Percentiles rank a stretch among this genome's conserved stretches.
phyloP scores from a whole-genome alignment of 2,797 vertebrate species.

The Psittacula derbiana region DNA sequence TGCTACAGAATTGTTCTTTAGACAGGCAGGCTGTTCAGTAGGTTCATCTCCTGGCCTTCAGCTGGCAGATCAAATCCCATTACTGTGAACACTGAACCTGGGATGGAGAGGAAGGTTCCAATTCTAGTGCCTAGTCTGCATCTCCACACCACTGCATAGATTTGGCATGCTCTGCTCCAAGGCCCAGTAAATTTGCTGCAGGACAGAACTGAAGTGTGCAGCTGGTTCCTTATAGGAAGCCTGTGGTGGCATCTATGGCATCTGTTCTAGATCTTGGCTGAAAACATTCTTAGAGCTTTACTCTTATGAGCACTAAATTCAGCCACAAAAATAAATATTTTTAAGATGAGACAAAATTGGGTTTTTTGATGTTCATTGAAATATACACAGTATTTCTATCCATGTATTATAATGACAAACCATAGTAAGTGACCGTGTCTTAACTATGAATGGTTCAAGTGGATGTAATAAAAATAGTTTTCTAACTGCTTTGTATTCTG shows the following conservation, averaged over 20 bases:
- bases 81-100: slow-evolving; percentile 5
- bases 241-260: slow-evolving; percentile 16
- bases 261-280: slow-evolving; percentile 57
- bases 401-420: slow-evolving; percentile 79
- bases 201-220: slow-evolving; percentile 43
- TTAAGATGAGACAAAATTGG: slow-evolving; percentile 66
- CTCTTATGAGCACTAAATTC: slow-evolving; percentile 70
- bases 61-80: slow-evolving; percentile 30
- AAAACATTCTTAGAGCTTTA: slow-evolving; percentile 58
- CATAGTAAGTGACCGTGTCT: slow-evolving; percentile 80
- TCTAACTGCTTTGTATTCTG: slow-evolving; percentile 80
- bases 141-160: slow-evolving; percentile 14
- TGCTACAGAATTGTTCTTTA: slow-evolving; percentile 46
- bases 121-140: slow-evolving; percentile 46
- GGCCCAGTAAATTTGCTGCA: slow-evolving; percentile 42
- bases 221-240: background rate
- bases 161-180: slow-evolving; percentile 29
- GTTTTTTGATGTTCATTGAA: slow-evolving; percentile 76
- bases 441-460: slow-evolving; percentile 78
- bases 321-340: slow-evolving; percentile 76
- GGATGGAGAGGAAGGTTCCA: slow-evolving; percentile 36
- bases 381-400: slow-evolving; percentile 78
- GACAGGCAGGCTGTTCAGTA: slow-evolving; percentile 9
- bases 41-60: slow-evolving; percentile 38
- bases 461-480: slow-evolving; percentile 81